Evolutionary conservation across 1,140 invertebrate genomes (phyloP).

Genomic region (Hyles euphorbiae): DNA sequence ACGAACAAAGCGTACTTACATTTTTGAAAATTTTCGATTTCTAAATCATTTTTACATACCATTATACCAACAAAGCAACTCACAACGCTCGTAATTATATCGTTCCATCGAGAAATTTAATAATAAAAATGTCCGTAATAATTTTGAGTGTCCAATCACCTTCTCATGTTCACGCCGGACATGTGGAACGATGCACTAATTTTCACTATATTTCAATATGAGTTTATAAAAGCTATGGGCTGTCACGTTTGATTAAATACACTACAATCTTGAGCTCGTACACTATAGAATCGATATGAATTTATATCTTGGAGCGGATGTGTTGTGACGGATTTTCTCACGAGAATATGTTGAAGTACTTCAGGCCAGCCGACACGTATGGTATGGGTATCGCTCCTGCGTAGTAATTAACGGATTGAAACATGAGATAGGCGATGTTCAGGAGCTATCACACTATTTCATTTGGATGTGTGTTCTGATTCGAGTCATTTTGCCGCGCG

Average conservation of each 20-base stretch:
- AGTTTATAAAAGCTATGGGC: constrained; percentile 33
- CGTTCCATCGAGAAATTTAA: constrained; percentile 36
- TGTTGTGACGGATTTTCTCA: constrained; percentile 34
- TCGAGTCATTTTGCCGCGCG: constrained; percentile 72
- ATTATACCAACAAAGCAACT: constrained; percentile 58
- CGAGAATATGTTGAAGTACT: constrained; percentile 58
- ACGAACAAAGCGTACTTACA: constrained; percentile 63
- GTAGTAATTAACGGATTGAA: constrained; percentile 72
- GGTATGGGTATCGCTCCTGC: constrained; percentile 66
- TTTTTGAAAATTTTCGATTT: constrained; percentile 37
- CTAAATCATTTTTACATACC: constrained; percentile 37
- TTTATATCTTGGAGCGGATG: constrained; percentile 24
- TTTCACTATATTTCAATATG: constrained; percentile 34
- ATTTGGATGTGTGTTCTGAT: constrained; percentile 73
- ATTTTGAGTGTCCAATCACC: constrained; percentile 59
- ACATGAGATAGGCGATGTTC: constrained; percentile 75
- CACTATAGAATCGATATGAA: constrained; percentile 27
- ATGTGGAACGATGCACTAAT: constrained; percentile 37
- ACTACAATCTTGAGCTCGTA: constrained; percentile 33
- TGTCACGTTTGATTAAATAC: constrained; percentile 28
- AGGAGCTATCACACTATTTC: constrained; percentile 77
- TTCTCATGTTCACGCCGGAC: constrained; percentile 53
- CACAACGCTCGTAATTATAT: constrained; percentile 49
- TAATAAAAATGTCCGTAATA: constrained; percentile 45
- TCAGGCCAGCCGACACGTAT: constrained; percentile 53